Base-by-base conservation (phyloP, 2,113 vertebrate species). In the Tringa solitaria region DNA sequence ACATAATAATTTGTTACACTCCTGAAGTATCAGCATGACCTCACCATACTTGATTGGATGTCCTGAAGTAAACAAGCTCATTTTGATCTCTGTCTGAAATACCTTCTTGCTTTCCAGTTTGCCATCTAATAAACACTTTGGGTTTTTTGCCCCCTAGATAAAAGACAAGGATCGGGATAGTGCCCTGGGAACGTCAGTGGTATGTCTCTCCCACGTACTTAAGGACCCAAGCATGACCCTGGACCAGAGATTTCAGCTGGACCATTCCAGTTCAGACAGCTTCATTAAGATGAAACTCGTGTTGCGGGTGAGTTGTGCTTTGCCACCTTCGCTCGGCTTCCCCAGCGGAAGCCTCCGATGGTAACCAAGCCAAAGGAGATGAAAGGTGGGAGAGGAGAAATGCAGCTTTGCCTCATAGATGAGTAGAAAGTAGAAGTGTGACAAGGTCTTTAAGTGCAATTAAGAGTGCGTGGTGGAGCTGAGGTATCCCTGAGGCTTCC, bases 201-300 rank as follows among this genome's bases (percentile, higher is more conserved):
- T 99, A 9, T 98, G 98, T 19, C 97, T 99, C 12, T 94, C 74
- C 83, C 98, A 98, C 48, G 97, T 99, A 51, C 97, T 99, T 37
- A 97, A 95, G 75, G 84, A 79, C 15, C 97, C 98, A 1, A 91
- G 98, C 90, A 98, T 99, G 98, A 98, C 96, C 9, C 86, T 99
- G 23, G 99, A 99, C 89, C 98, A 99, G 96, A 97, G 96, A 73
- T 99, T 99, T 93, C 97, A 75, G 80, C 98, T 99, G 92, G 98
- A 99, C 87, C 98, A 98, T 87, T 99, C 99, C 1, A 99, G 99
- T 80, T 96, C 98, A 83, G 98, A 98, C 97, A 99, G 99, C 96
- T 98, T 98, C 90, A 97, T 99, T 96, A 99, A 99, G 95, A 98
- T 99, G 97, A 99, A 99, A 96, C 98, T 98, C 75, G 98, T 99